Evolutionary conservation across 2,113 vertebrate genomes (phyloP).

Genomic region (Xerus inauris): DNA sequence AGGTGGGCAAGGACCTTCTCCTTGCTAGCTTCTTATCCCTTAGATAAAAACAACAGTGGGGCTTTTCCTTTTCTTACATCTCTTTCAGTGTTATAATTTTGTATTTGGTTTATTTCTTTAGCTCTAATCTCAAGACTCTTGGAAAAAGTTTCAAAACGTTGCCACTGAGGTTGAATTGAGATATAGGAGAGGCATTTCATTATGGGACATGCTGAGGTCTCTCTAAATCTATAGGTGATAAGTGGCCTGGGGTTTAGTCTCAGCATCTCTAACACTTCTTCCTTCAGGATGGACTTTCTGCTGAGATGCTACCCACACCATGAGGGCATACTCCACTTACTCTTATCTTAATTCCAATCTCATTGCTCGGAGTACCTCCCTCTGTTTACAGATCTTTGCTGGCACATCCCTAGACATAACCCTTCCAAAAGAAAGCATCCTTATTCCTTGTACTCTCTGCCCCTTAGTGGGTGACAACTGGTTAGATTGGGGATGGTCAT

Average conservation of each 20-base stretch:
- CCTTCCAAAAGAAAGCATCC: background rate
- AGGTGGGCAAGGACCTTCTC: background rate
- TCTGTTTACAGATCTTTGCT: background rate
- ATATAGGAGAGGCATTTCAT: background rate
- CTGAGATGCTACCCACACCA: too few species aligned
- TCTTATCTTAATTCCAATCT: background rate
- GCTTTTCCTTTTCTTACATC: background rate
- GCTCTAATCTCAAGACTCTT: background rate
- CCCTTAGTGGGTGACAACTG: background rate
- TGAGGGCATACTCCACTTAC: background rate
- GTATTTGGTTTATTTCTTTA: conserved; percentile 51
- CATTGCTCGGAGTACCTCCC: background rate
- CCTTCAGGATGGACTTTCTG: background rate
- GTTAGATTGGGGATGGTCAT: background rate
- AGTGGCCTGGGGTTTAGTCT: background rate
- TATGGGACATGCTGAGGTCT: background rate
- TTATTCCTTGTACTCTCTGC: background rate
- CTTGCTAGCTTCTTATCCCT: background rate
- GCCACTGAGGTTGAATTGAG: background rate
- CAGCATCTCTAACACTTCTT: background rate
- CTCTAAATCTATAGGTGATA: background rate
- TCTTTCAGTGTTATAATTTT: background rate
- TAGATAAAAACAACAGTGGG: background rate
- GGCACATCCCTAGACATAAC: background rate
- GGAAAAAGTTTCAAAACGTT: background rate